Conservation (phyloP, 2,797 vertebrate species). For the Tympanoctomys barrerae region DNA sequence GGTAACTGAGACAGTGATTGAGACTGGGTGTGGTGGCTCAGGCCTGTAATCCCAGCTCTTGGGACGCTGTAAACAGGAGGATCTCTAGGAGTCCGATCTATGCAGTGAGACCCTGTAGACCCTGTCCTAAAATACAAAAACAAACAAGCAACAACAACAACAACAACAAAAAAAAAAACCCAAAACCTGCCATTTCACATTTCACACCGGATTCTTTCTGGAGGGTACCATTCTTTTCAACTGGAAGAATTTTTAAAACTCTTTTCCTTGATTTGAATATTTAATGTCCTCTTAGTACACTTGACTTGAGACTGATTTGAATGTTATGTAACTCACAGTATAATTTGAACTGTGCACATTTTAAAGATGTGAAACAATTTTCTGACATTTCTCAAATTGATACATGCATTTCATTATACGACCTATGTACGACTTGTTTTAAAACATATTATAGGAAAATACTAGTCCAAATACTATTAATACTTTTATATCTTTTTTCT, state of each 20-base stretch:
- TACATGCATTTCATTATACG: background rate
- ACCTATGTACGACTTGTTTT: background rate
- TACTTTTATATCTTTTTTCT: background rate
- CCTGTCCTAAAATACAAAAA: too few relatives aligned
- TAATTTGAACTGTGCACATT: background rate
- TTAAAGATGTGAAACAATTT: background rate
- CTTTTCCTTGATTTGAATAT: conserved; percentile 39
- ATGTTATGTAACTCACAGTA: background rate
- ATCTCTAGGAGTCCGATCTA: too few relatives aligned
- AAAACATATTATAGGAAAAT: background rate
- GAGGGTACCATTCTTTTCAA: background rate
- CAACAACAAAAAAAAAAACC: too few relatives aligned
- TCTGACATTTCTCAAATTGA: conserved; percentile 19
- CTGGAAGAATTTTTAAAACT: background rate
- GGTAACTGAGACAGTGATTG: too few relatives aligned
- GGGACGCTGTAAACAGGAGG: too few relatives aligned
- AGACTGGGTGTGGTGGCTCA: too few relatives aligned
- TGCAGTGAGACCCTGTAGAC: too few relatives aligned
- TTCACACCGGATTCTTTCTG: background rate
- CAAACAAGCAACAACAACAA: too few relatives aligned
- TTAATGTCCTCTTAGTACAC: background rate
- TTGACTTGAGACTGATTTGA: background rate
- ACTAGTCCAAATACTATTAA: background rate
- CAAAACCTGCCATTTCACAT: background rate
- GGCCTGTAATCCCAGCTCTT: too few relatives aligned